A percentile compares a stretch with the other conserved stretches of the same genome.
These are phyloP conservation scores for Pachymerium ferrugineum DNA, from an alignment of 2,888 invertebrate genomes.

Conservation along the genomic window DNA sequence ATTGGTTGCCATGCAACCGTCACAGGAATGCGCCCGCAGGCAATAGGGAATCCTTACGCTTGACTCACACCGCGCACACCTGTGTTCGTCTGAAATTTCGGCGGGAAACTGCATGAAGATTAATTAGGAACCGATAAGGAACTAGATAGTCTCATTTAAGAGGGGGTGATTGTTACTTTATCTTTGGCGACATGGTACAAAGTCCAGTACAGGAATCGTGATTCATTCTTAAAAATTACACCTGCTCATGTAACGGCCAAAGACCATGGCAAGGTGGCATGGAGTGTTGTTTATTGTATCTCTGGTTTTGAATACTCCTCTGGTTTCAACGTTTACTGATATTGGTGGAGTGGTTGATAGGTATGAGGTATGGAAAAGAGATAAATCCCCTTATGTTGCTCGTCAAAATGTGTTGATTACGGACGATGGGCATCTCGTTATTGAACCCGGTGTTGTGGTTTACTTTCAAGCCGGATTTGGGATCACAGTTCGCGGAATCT, in stretches of 20 bases:
- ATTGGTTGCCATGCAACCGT: neutral
- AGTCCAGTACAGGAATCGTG: neutral
- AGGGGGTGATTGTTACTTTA: neutral
- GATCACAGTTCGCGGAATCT: slow-evolving; percentile 15
- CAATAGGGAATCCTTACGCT: neutral
- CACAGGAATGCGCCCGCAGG: neutral
- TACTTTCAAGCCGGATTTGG: slow-evolving; percentile 28
- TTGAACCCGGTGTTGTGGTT: slow-evolving; percentile 27
- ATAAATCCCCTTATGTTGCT: neutral
- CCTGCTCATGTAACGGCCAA: no score
- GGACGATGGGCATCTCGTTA: neutral
- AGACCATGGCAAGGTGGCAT: slow-evolving; percentile 9
- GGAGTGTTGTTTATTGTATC: neutral
- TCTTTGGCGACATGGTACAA: slow-evolving; percentile 21
- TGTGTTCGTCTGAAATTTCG: neutral
- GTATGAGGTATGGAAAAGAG: neutral
- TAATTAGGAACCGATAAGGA: neutral
- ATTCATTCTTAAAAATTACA: no score
- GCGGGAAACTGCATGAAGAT: neutral
- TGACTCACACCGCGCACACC: neutral
- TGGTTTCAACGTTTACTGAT: neutral
- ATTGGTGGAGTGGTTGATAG: slow-evolving; percentile 28
- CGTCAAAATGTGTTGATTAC: neutral
- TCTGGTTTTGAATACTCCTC: neutral
- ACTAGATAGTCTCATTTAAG: no score